phyloP scores from a whole-genome alignment of 2,113 vertebrate genomes.

The Hyperopisus bebe region DNA sequence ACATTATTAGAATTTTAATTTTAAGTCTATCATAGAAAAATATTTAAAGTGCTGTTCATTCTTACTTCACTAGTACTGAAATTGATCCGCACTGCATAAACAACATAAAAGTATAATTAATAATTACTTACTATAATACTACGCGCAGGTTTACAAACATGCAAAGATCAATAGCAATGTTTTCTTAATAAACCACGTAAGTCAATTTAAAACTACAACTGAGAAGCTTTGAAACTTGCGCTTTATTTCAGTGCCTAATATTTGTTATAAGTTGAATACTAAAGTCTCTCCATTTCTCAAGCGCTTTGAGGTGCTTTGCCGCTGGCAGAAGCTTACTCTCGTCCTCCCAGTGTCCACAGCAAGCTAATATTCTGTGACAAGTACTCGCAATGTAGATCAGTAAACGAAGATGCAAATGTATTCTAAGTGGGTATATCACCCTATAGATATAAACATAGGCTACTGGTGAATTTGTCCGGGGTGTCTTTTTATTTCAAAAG shows the following conservation, averaged over 20 bases:
- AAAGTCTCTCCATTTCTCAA: not conserved
- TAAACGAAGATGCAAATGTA: not conserved
- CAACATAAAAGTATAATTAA: not conserved
- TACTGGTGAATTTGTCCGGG: not conserved
- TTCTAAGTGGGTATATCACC: not conserved
- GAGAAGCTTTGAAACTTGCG: not conserved
- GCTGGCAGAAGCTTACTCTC: not conserved
- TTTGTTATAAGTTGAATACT: not conserved
- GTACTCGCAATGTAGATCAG: not conserved
- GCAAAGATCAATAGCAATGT: not conserved
- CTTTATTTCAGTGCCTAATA: not conserved
- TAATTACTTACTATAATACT: not conserved
- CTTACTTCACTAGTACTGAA: not conserved
- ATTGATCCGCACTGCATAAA: not conserved
- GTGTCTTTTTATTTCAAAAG: not conserved
- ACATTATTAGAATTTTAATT: not conserved
- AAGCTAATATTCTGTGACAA: not conserved
- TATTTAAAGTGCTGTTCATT: not conserved
- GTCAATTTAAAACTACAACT: not conserved
- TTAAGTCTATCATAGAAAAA: not conserved
- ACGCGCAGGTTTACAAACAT: not conserved
- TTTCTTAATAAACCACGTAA: not conserved
- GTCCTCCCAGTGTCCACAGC: not conserved
- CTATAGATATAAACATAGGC: not conserved
- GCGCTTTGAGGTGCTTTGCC: not conserved